Evolutionary conservation across 2,113 vertebrate genomes (phyloP), one percentile per base, ranked within the genome.

Genomic region (Nanorana parkeri): DNA sequence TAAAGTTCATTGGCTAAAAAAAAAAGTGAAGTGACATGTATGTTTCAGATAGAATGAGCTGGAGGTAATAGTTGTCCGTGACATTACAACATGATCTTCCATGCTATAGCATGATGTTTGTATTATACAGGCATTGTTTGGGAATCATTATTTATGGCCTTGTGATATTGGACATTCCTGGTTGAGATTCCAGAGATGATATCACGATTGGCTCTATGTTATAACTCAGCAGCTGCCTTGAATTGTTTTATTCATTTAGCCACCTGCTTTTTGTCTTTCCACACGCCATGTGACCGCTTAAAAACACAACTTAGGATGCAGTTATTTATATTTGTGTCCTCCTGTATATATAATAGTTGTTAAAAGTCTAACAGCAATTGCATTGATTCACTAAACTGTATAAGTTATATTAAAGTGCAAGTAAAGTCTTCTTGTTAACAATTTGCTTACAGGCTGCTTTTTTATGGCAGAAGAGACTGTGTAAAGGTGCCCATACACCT

Each of bases 261-360:
- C 74, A 77, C 74, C 74, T 77, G 58, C 32, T 47, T 77, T 26
- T 24, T 41, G 63, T 65, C 16, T 26, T 28, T 65, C 10, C 58
- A 23, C 3, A 20, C 68, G 26, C 3, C 36, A 68, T 68, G 67
- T 52, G 21, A 69, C 68, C 68, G 6, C 21, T 72, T 21, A 5
- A 0, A 24, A 5, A 23, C 41, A 47, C 41, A 47, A 47, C 11
- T 47, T 15, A 47, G 41, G 13, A 10, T 11, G 13, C 41, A 10
- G 41, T 15, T 47, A 47, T 10, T 15, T 47, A 15, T 8, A 47
- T 47, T 47, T 47, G 10, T 47, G 41, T 47, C 8, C 2, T 47
- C 41, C 11, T 47, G 8, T 15, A 47, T 11, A 15, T 15, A 47
- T 41, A 41, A 41, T 6, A 10, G 1, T 41, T 6, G 41, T 41